Percentiles rank a stretch among this genome's conserved stretches.
Evolutionary conservation across 2,113 vertebrate genomes (phyloP).

Genomic region (Ploceus nigricollis): DNA sequence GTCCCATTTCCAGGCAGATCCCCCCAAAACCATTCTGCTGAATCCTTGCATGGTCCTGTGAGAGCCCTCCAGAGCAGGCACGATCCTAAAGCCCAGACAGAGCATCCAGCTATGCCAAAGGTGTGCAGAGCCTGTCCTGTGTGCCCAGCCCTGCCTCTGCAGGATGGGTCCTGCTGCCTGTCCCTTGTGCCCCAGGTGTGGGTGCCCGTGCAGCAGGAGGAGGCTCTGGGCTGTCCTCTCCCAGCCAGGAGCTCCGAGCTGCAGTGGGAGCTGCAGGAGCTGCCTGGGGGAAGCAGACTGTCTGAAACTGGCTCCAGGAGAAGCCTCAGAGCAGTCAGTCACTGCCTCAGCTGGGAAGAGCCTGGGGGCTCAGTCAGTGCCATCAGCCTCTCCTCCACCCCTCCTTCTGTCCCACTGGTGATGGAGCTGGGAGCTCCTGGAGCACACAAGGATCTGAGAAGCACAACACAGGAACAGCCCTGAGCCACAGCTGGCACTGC

Average conservation of each 20-base stretch:
- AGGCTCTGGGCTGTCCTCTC: not conserved
- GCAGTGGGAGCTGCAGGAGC: not conserved
- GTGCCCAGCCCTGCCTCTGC: not conserved
- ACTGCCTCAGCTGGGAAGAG: not conserved
- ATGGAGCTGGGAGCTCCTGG: not conserved
- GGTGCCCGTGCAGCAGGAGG: not conserved
- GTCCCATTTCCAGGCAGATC: accelerated
- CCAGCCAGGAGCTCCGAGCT: accelerated
- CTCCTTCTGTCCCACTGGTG: accelerated
- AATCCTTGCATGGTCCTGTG: accelerated
- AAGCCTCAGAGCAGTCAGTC: not conserved
- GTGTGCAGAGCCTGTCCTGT: not conserved
- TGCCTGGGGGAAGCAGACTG: not conserved
- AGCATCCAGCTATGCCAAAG: not conserved
- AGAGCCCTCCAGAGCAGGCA: not conserved
- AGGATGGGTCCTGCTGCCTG: accelerated
- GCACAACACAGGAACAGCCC: not conserved
- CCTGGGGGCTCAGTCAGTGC: not conserved
- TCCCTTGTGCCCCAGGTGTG: accelerated
- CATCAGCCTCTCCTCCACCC: not conserved
- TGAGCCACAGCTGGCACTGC: accelerated
- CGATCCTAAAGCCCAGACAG: accelerated
- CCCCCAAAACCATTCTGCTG: not conserved
- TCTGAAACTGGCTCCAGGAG: not conserved
- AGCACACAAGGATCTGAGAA: accelerated